phyloP scores from a whole-genome alignment of 2,888 invertebrate species.

The Odontocolon sp. region DNA sequence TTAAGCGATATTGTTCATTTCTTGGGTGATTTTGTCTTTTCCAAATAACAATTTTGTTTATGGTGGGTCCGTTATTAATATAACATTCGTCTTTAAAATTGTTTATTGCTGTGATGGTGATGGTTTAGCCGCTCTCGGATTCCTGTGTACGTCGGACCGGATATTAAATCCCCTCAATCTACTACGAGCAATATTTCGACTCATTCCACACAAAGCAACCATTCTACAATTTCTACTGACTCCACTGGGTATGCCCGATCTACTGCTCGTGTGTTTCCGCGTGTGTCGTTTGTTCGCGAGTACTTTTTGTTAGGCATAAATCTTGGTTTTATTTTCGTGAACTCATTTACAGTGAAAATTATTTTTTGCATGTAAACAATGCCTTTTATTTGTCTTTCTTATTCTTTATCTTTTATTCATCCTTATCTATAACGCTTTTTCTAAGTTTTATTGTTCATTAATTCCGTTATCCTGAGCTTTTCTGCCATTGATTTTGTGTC shows the following conservation, averaged over 20 bases:
- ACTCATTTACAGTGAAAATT: slow-evolving; percentile 19
- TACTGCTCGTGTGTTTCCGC: slow-evolving; percentile 61
- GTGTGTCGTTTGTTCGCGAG: slow-evolving; percentile 57
- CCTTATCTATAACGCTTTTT: slow-evolving; percentile 4
- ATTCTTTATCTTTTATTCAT: not conserved
- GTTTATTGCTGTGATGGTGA: slow-evolving; percentile 78
- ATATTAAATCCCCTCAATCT: slow-evolving; percentile 84
- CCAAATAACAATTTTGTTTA: not conserved
- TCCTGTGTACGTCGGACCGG: slow-evolving; percentile 86
- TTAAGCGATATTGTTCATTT: too few relatives aligned
- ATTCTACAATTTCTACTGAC: slow-evolving; percentile 80
- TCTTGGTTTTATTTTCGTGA: slow-evolving; percentile 2
- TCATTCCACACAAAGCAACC: slow-evolving; percentile 80
- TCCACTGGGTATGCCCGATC: slow-evolving; percentile 78
- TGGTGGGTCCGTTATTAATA: not conserved
- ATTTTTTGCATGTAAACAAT: too few relatives aligned
- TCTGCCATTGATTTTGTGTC: slow-evolving; percentile 7
- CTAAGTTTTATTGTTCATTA: not conserved
- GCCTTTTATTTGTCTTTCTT: too few relatives aligned
- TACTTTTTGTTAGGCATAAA: slow-evolving; percentile 26
- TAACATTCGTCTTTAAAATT: slow-evolving; percentile 17
- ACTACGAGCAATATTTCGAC: slow-evolving; percentile 80
- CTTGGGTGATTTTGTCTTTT: not conserved
- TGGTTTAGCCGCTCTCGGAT: slow-evolving; percentile 87
- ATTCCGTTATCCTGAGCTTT: slow-evolving; percentile 33